These are phyloP conservation scores for Ophonus ardosiacus DNA, from an alignment of 2,888 invertebrate genomes.

Conservation along the genomic window DNA sequence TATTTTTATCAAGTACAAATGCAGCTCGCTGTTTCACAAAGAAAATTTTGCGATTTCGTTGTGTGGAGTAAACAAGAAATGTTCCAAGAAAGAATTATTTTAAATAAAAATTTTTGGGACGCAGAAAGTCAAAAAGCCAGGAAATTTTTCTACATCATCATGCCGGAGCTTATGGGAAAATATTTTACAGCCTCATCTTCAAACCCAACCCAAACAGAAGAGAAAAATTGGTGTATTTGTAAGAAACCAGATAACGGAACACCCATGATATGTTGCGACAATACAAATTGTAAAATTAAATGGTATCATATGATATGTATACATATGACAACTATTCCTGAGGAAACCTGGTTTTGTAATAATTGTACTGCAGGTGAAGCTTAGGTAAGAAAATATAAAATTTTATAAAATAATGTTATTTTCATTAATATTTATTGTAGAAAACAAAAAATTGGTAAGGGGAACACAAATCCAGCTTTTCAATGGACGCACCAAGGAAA, in stretches of 20 bases:
- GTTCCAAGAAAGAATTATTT: neutral
- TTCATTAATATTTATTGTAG: too few species aligned
- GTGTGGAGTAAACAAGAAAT: constrained; percentile 4
- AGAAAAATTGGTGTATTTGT: neutral
- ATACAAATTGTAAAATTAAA: neutral
- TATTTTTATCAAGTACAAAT: constrained; percentile 25
- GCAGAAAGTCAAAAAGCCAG: neutral
- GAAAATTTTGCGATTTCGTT: constrained; percentile 20
- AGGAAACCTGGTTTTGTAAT: neutral
- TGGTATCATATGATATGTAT: constrained; percentile 17
- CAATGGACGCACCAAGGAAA: too few species aligned
- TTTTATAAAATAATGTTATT: too few species aligned
- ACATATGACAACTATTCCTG: neutral
- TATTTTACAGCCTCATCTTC: neutral
- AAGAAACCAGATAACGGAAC: neutral
- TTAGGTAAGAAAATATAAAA: too few species aligned
- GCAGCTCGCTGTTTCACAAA: neutral
- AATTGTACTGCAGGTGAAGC: neutral
- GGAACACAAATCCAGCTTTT: too few species aligned
- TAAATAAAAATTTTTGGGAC: neutral
- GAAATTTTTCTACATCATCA: neutral
- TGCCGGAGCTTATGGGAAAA: neutral
- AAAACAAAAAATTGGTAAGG: too few species aligned
- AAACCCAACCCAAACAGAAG: neutral
- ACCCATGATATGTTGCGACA: constrained; percentile 38